Conservation (phyloP, 37 sponge, comb jelly and placozoan species). For the Beroe forskalii region DNA sequence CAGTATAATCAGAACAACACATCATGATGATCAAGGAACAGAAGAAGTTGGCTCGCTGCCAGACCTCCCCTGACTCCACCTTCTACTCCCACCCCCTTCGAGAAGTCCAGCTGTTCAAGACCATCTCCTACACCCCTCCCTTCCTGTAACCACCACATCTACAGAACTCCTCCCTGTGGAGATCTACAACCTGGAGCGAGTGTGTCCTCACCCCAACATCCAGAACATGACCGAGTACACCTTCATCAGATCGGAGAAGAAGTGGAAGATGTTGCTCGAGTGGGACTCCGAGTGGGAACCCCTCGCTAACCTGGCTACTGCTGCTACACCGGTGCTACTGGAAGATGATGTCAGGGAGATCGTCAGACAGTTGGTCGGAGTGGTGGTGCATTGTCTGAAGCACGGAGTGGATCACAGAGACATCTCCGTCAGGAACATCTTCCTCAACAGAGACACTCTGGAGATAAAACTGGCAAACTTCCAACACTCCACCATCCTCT, state of each 20-base stretch:
- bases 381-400: background rate
- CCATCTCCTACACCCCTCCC: slow-evolving; percentile 12
- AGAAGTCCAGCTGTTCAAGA: slow-evolving; percentile 29
- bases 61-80: background rate
- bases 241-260: background rate
- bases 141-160: background rate
- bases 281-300: background rate
- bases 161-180: slow-evolving; percentile 27
- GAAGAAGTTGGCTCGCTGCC: too few species aligned
- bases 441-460: background rate
- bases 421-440: background rate
- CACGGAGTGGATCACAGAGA: slow-evolving; percentile 25
- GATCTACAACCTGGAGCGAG: background rate
- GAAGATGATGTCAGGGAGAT: background rate
- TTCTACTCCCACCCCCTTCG: background rate
- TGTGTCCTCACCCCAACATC: slow-evolving; percentile 3
- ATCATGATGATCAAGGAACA: too few species aligned
- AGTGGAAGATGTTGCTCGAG: background rate
- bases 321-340: background rate
- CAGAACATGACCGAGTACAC: background rate
- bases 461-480: background rate
- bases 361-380: background rate
- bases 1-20: too few species aligned
- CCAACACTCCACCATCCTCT: slow-evolving; percentile 11
- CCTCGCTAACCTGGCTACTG: background rate